Conservation (phyloP, 2,113 vertebrate species). For the Corvus hawaiiensis region DNA sequence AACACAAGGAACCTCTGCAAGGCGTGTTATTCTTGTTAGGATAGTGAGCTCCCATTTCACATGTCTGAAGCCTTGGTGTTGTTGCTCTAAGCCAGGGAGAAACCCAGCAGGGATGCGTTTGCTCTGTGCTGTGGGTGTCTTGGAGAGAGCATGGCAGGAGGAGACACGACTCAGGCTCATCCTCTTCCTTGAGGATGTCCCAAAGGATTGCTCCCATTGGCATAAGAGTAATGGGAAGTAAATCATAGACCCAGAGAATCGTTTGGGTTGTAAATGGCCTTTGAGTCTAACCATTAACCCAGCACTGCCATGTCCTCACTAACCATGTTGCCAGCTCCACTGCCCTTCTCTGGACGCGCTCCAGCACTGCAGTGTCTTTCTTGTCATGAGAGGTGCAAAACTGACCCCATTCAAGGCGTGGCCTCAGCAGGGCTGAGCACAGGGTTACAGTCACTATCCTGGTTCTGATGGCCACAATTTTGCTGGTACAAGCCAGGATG, state of each 20-base stretch:
- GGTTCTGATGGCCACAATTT: background rate
- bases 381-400: background rate
- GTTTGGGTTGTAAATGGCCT: background rate
- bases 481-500: background rate
- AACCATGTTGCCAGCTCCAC: fast-evolving
- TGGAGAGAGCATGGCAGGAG: background rate
- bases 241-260: background rate
- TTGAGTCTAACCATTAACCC: background rate
- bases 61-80: background rate
- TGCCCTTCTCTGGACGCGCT: background rate
- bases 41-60: background rate
- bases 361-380: background rate
- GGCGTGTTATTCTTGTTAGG: background rate
- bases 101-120: background rate
- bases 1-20: background rate
- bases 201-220: background rate
- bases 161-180: background rate
- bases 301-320: background rate
- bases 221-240: background rate
- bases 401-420: background rate
- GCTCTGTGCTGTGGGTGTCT: background rate
- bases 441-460: background rate
- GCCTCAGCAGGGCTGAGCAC: background rate
- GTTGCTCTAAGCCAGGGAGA: background rate
- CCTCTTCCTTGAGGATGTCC: background rate